Base-by-base conservation (phyloP, 2,797 vertebrate species). In the Tympanoctomys barrerae region DNA sequence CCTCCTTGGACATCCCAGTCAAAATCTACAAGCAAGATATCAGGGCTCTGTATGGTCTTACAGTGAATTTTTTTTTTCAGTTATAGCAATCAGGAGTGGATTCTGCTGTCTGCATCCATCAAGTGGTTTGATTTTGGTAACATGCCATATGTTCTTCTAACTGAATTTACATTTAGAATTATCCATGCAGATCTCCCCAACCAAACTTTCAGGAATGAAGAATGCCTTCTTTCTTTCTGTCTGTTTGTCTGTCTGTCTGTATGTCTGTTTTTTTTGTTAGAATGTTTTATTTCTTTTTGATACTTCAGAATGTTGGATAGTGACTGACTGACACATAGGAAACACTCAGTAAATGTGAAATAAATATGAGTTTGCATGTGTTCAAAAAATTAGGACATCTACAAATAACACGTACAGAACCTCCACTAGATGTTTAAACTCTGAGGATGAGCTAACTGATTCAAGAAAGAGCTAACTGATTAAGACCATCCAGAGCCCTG, bases 361-460 rank as follows among this genome's bases (percentile, higher is more conserved):
- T 85, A 24, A 79, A 57, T 57, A 66, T 13, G 57, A 71, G 49
- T 91, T 83, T 89, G 14, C 36, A 95, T n/a, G 24, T 81, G 42
- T 82, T 96, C 36, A 78, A 91, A 97, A 95, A 68, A 68, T 36
- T 77, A 95, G 64, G 68, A 82, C n/a, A 21, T 49, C 90, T 86
- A 46, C 66, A 81, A 91, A 57, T 90, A 94, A 68, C 19, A 92
- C 70, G 78, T 73, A 91, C 66, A 85, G 91, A 83, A 81, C 52
- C 80, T 80, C 59, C 39, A 71, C 11, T 84, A 39, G 71, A 71
- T 87, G 10, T 77, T 94, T 77, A 87, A 94, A 91, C 64, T 80
- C 22, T 7, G 19, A 94, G 36, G 88, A 95, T 89, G 22, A 88
- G 46, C 12, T 80, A 42, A 31, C 0, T 24, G 7, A 88, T 14